These are phyloP conservation scores for Azemiops feae DNA, from an alignment of 2,113 vertebrate species.

Conservation along the genomic window DNA sequence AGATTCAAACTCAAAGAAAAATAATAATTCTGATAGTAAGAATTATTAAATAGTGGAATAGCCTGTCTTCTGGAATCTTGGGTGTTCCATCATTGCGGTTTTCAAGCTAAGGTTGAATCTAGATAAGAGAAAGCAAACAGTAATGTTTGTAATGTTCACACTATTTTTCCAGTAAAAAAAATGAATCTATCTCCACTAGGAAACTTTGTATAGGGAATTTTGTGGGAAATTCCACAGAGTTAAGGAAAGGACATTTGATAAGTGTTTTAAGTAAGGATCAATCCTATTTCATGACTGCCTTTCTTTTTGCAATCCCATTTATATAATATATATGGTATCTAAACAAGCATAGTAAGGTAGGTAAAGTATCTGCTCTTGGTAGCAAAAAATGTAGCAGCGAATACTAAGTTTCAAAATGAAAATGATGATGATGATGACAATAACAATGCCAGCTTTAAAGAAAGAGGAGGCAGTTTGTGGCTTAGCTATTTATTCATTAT, in stretches of 20 bases:
- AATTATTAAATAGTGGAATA: not conserved
- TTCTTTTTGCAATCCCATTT: not conserved
- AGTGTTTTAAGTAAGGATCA: not conserved
- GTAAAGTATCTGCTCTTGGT: not conserved
- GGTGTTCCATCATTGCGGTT: not conserved
- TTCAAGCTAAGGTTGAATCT: not conserved
- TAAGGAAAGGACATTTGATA: not conserved
- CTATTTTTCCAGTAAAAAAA: not conserved
- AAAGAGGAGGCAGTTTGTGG: not conserved
- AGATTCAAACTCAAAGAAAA: not conserved
- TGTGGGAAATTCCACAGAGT: not conserved
- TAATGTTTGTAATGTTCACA: not conserved
- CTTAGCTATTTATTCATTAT: not conserved
- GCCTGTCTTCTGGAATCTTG: not conserved
- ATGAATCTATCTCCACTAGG: not conserved
- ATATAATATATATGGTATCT: not conserved
- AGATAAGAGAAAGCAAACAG: not conserved
- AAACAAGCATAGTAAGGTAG: not conserved
- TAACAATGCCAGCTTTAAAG: not conserved
- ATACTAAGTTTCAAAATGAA: not conserved
- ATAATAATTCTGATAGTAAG: not conserved
- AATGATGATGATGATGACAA: not conserved
- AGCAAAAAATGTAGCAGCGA: not conserved
- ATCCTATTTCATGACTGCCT: not conserved
- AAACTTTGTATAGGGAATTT: not conserved